Conservation (phyloP, 2,797 vertebrate genomes). For the Esox lucius region DNA sequence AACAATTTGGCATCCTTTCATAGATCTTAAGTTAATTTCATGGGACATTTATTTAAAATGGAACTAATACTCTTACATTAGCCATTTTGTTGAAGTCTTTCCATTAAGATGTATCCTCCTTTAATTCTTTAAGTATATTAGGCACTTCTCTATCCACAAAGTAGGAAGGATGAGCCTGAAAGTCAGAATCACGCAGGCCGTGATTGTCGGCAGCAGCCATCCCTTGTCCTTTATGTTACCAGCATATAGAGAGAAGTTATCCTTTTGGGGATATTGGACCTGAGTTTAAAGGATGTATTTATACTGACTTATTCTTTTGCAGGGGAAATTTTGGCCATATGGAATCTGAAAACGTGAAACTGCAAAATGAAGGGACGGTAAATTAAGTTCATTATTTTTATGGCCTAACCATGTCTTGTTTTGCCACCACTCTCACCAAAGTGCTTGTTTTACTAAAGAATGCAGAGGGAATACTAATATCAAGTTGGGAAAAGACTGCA, state of each 20-base stretch:
- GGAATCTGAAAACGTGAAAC: slow-evolving; percentile 76
- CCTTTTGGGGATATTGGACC: slow-evolving; percentile 16
- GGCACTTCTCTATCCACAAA: background rate
- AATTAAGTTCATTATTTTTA: slow-evolving; percentile 53
- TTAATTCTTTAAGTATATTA: background rate
- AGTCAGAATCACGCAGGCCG: slow-evolving; percentile 66
- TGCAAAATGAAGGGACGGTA: slow-evolving; percentile 70
- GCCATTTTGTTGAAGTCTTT: background rate
- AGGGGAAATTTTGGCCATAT: slow-evolving; percentile 37
- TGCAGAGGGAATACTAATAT: slow-evolving; percentile 61
- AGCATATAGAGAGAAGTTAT: slow-evolving; percentile 13
- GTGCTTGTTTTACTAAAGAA: slow-evolving; percentile 76
- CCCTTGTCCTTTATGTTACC: slow-evolving; percentile 30
- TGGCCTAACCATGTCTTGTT: slow-evolving; percentile 65
- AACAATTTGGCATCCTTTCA: background rate
- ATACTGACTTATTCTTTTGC: slow-evolving; percentile 39
- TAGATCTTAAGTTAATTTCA: background rate
- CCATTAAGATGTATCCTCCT: background rate
- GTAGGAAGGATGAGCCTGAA: background rate
- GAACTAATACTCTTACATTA: background rate
- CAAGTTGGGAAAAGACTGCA: slow-evolving; percentile 54
- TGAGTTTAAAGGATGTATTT: slow-evolving; percentile 38
- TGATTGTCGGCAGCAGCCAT: slow-evolving; percentile 54
- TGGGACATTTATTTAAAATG: background rate
- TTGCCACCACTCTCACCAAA: slow-evolving; percentile 79